Evolutionary conservation across 2,888 invertebrate species (phyloP), one percentile per base, ranked within the genome.

Genomic region (Oligia fasciuncula): DNA sequence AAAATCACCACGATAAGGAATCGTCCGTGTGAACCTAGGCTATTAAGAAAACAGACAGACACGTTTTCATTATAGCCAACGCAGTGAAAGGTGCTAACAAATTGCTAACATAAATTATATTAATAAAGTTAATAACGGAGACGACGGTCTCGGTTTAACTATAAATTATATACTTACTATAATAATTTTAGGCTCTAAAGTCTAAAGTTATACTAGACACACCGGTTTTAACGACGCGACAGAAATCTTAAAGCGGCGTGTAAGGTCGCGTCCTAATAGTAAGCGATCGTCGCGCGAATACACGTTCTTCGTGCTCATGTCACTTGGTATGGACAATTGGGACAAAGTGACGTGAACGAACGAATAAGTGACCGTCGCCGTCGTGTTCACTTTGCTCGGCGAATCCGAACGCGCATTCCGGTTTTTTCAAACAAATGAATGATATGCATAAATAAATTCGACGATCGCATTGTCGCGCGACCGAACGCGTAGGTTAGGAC

Each of bases 161-260:
- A 29, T 29, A 29, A 29, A 29, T 29, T 29, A 29, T 29, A 29
- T 29, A 29, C 29, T 29, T 29, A 35, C 51, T 62, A 54, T 43
- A 43, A 5, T 62, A 62, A 68, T 68, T 79, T 74, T 63, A 68
- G 66, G 66, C 29, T 69, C 6, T 68, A 19, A 80, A 62, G 35
- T 81, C 9, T 35, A 29, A 77, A 69, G 57, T 65, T 63, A 77
- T 51, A 70, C n/a, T 35, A 43, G 49, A 17, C n/a, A 66, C 35
- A 17, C 60, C 63, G 23, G 77, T 77, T 67, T 81, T 68, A 57
- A 81, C 62, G 62, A 73, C 14, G n/a, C 23, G 40, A 60, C 60
- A 62, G 63, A 70, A 70, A 79, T 78, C 23, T 73, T 60, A 43
- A 19, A 54, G 65, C 49, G 40, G 29, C 29, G n/a, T 17, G 46